These are phyloP conservation scores for Matsumurasca onukii DNA, from an alignment of 1,140 invertebrate species.

Conservation along the genomic window DNA sequence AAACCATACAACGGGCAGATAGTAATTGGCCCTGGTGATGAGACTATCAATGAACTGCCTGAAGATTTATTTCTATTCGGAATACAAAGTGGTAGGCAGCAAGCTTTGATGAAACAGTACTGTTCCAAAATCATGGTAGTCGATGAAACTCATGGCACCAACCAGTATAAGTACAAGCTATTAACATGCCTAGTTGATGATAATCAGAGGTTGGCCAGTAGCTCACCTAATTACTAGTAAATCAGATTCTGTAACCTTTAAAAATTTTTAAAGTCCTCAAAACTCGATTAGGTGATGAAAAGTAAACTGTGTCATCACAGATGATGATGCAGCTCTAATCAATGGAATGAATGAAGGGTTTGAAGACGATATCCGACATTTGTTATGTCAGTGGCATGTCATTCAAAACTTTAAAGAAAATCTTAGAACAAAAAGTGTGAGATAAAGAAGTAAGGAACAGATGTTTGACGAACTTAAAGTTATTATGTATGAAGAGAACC, in stretches of 20 bases:
- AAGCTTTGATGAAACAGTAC: background rate
- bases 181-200: background rate
- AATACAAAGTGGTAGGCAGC: background rate
- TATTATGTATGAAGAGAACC: background rate
- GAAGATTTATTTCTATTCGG: background rate
- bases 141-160: background rate
- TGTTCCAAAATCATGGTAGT: background rate
- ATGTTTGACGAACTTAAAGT: background rate
- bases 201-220: background rate
- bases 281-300: background rate
- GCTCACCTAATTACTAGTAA: background rate
- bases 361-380: background rate
- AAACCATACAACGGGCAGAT: background rate
- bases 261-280: background rate
- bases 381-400: background rate
- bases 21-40: background rate
- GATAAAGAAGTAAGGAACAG: background rate
- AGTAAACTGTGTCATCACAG: background rate
- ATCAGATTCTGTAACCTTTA: background rate
- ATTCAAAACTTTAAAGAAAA: background rate
- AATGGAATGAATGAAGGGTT: background rate
- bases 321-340: background rate
- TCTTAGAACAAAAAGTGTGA: background rate
- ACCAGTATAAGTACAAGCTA: background rate
- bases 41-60: background rate